Evolutionary conservation across 2,888 invertebrate genomes (phyloP).

Genomic region (Gortyna flavago): DNA sequence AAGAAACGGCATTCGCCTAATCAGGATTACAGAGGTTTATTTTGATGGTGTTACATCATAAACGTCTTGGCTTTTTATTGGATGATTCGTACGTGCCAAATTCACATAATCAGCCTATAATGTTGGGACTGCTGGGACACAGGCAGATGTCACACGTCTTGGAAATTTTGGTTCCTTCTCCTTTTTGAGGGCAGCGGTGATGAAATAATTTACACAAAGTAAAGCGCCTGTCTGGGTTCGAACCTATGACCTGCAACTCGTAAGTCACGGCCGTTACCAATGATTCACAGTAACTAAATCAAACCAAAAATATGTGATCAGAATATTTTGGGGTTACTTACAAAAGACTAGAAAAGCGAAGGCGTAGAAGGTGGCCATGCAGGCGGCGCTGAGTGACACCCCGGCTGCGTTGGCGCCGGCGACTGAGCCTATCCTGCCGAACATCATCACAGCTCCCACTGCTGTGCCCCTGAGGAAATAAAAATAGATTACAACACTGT

Average conservation of each 20-base stretch:
- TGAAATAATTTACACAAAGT: no score
- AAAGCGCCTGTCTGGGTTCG: no score
- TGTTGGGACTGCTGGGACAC: no score
- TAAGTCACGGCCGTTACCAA: no score
- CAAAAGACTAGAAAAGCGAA: constrained; percentile 87
- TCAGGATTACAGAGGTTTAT: background rate
- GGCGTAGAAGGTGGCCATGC: constrained; percentile 90
- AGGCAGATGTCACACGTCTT: no score
- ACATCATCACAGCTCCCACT: constrained; percentile 91
- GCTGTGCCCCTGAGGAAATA: constrained; percentile 89
- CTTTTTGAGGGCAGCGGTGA: no score
- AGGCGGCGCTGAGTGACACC: constrained; percentile 89
- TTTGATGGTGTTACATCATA: background rate
- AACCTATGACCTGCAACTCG: no score
- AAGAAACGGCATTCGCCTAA: background rate
- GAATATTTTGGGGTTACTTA: constrained; percentile 74
- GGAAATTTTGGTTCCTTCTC: no score
- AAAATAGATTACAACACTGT: background rate
- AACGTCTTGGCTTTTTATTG: background rate
- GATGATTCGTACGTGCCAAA: background rate
- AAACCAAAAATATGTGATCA: background rate
- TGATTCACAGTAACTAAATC: background rate
- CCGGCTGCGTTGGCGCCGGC: constrained; percentile 91
- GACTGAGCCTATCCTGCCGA: constrained; percentile 91
- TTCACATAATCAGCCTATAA: no score